Evolutionary conservation across 1,140 invertebrate species (phyloP).

Genomic region (Eupristina koningsbergeri): DNA sequence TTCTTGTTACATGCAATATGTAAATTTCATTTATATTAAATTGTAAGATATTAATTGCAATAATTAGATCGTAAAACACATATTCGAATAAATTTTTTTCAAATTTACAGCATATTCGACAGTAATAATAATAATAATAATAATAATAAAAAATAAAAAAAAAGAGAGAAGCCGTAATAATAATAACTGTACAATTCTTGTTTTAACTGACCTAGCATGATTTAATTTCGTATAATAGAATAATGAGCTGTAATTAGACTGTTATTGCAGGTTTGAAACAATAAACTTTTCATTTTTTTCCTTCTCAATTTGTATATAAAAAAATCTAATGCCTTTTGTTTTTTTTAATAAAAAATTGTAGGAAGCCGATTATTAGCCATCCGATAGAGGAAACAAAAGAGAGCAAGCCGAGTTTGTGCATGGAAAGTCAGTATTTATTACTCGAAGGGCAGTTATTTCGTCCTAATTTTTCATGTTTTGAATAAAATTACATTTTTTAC

Average conservation of each 20-base stretch:
- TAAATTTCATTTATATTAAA: not conserved
- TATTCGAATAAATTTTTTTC: too few relatives aligned
- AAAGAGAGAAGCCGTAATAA: not conserved
- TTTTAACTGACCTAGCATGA: not conserved
- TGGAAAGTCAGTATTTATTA: not conserved
- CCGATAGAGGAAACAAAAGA: not conserved
- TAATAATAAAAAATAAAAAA: too few relatives aligned
- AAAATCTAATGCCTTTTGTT: too few relatives aligned
- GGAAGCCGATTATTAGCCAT: too few relatives aligned
- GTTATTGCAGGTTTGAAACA: not conserved
- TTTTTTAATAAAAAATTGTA: too few relatives aligned
- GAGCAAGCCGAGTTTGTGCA: not conserved
- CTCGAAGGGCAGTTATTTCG: not conserved
- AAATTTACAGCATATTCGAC: too few relatives aligned
- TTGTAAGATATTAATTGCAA: not conserved
- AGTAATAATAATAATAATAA: too few relatives aligned
- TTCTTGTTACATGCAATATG: not conserved
- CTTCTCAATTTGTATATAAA: not conserved
- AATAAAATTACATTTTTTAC: not conserved
- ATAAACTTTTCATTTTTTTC: not conserved
- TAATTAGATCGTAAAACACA: too few relatives aligned
- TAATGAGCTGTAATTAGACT: not conserved
- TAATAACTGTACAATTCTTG: not conserved
- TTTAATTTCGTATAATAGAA: not conserved
- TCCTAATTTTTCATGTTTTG: not conserved